A percentile compares a stretch with the other conserved stretches of the same genome.
Evolutionary conservation across 2,797 vertebrate species (phyloP).

Genomic region (Rhincodon typus): DNA sequence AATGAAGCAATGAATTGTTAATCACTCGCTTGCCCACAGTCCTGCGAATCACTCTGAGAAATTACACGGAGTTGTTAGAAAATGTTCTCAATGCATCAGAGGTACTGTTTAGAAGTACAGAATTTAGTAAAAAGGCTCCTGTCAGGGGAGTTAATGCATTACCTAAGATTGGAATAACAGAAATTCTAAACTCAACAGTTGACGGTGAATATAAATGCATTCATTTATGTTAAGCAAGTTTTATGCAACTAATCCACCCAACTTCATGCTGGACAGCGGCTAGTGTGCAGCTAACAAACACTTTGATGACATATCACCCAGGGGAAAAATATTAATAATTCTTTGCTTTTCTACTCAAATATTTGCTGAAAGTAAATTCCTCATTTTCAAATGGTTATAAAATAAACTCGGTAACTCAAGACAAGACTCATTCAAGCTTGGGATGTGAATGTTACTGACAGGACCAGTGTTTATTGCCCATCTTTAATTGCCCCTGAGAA

Average conservation of each 20-base stretch:
- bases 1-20: slow-evolving; percentile 17
- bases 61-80: background rate
- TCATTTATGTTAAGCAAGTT: background rate
- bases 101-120: background rate
- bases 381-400: background rate
- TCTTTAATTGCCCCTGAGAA: background rate
- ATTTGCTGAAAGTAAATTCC: background rate
- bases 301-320: background rate
- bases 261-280: background rate
- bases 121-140: background rate
- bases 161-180: slow-evolving; percentile 8
- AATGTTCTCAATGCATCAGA: slow-evolving; percentile 7
- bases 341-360: background rate
- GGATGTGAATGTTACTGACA: background rate
- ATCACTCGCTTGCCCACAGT: background rate
- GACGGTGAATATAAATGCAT: slow-evolving; percentile 6
- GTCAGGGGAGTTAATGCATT: slow-evolving; percentile 23
- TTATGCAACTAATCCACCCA: background rate
- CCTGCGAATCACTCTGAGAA: slow-evolving; percentile 17
- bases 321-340: background rate
- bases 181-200: background rate
- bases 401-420: background rate
- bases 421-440: background rate
- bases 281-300: background rate
- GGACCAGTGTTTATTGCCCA: background rate